Evolutionary conservation across 2,888 invertebrate species (phyloP).

Genomic region (Eupithecia vulgata): DNA sequence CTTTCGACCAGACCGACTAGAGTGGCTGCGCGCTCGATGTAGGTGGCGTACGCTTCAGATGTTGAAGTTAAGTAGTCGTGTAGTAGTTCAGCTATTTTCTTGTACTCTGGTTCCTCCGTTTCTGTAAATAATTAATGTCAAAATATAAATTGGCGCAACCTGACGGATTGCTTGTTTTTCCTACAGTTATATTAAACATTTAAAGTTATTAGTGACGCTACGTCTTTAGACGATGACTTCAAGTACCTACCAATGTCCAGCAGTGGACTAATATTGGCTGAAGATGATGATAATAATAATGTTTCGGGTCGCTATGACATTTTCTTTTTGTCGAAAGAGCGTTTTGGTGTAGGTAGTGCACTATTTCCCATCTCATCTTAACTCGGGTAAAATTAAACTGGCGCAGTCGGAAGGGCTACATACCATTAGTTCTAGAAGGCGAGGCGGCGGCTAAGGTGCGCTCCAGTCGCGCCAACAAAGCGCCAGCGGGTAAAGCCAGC

Average conservation of each 20-base stretch:
- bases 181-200: background rate
- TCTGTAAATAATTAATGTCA: conserved; percentile 52
- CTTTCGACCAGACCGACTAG: conserved; percentile 93
- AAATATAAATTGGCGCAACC: background rate
- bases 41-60: conserved; percentile 85
- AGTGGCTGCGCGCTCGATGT: conserved; percentile 86
- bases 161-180: background rate
- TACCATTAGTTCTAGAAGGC: conserved; percentile 31
- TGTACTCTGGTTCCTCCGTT: conserved; percentile 74
- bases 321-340: background rate
- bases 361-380: background rate
- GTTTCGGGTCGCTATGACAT: background rate
- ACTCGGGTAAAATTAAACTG: background rate
- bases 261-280: too few relatives aligned
- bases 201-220: background rate
- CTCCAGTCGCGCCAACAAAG: conserved; percentile 86
- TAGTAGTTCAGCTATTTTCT: conserved; percentile 70
- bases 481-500: conserved; percentile 92
- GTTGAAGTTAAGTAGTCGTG: conserved; percentile 71
- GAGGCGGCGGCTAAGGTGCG: conserved; percentile 82
- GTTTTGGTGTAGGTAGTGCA: background rate
- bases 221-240: background rate
- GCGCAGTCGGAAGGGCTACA: conserved; percentile 17
- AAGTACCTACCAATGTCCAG: background rate
- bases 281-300: too few relatives aligned